Percentiles rank a stretch among this genome's conserved stretches.
These are phyloP conservation scores for Fulica atra DNA, from an alignment of 2,113 vertebrate genomes.

Conservation along the genomic window DNA sequence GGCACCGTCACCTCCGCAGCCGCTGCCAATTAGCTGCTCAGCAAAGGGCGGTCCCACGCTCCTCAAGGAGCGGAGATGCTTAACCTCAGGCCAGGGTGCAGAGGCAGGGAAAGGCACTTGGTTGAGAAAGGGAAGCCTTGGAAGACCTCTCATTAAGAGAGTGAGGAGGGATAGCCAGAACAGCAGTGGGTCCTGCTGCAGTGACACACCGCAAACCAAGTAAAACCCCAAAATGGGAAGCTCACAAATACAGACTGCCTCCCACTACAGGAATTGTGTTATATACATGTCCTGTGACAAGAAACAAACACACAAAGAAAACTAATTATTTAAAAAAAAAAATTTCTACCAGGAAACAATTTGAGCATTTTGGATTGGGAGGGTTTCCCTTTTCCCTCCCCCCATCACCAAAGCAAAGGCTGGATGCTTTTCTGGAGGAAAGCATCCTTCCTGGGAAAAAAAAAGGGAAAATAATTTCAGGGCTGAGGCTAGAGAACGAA, in stretches of 20 bases:
- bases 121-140: not conserved
- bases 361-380: not conserved
- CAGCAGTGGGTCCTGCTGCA: not conserved
- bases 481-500: not conserved
- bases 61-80: not conserved
- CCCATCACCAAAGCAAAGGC: not conserved
- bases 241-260: rapidly evolving
- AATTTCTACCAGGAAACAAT: not conserved
- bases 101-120: not conserved
- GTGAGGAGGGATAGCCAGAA: not conserved
- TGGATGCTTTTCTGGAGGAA: conserved; percentile 6
- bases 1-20: not conserved
- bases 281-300: rapidly evolving
- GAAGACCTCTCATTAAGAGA: not conserved
- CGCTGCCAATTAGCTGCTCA: not conserved
- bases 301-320: no score
- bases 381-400: not conserved
- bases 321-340: no score
- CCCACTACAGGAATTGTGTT: not conserved
- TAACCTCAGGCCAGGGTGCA: not conserved
- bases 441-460: not conserved
- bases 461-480: not conserved
- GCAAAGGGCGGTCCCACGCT: not conserved
- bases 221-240: not conserved
- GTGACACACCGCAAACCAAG: not conserved